Conservation (phyloP, 2,797 vertebrate genomes). For the Pseudotriccus pelzelni region DNA sequence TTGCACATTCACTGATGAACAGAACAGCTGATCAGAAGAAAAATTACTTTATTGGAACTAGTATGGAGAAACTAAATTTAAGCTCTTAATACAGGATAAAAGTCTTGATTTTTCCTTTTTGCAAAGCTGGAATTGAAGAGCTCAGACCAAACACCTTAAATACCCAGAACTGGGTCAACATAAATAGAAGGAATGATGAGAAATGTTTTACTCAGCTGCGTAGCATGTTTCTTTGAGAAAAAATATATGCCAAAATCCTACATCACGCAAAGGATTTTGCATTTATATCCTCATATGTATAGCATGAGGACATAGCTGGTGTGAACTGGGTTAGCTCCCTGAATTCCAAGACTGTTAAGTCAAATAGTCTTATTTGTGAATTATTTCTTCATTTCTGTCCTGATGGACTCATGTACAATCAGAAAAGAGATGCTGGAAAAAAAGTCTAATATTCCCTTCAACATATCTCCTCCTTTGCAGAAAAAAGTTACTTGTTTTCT, state of each 20-base stretch:
- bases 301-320: background rate
- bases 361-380: background rate
- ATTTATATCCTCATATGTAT: background rate
- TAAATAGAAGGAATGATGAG: background rate
- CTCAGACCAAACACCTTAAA: constrained; percentile 4
- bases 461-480: background rate
- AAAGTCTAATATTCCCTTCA: background rate
- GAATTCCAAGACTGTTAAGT: background rate
- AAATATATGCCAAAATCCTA: background rate
- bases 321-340: background rate
- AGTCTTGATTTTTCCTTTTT: background rate
- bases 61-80: background rate
- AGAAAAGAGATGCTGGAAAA: background rate
- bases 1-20: background rate
- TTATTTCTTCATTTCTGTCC: background rate
- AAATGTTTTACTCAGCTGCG: background rate
- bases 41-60: background rate
- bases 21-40: background rate
- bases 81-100: background rate
- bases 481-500: background rate
- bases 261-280: constrained; percentile 9
- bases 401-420: background rate
- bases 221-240: background rate
- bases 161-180: background rate
- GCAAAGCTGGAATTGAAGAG: background rate